Evolutionary conservation across 2,888 invertebrate genomes (phyloP).

Genomic region (Urechis unicinctus): DNA sequence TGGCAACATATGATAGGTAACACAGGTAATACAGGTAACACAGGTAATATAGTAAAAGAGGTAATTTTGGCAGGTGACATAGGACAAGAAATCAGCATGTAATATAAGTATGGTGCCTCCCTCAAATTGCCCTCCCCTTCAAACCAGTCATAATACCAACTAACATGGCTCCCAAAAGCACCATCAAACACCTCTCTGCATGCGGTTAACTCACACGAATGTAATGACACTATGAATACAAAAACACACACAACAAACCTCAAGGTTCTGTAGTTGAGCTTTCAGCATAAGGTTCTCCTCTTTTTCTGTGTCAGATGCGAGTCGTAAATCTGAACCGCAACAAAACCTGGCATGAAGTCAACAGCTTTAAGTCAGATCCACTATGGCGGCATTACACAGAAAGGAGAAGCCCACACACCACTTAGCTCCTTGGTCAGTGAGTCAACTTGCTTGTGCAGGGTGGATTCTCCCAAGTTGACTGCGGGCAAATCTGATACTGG

Average conservation of each 20-base stretch:
- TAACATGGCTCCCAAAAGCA: no score
- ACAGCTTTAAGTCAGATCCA: neutral
- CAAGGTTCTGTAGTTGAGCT: slow-evolving; percentile 29
- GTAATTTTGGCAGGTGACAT: neutral
- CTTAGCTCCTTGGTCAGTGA: neutral
- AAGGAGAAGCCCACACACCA: no score
- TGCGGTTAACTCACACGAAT: no score
- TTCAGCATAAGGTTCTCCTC: slow-evolving; percentile 48
- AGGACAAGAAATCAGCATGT: neutral
- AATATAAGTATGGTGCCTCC: neutral
- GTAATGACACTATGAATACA: no score
- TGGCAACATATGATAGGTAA: neutral
- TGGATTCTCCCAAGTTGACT: neutral
- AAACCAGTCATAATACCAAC: no score
- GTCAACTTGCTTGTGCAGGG: neutral
- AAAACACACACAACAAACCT: no score
- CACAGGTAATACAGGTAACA: neutral
- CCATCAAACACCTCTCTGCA: no score
- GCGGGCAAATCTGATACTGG: no score
- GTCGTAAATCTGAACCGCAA: slow-evolving; percentile 34
- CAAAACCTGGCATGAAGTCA: neutral
- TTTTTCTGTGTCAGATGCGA: slow-evolving; percentile 43
- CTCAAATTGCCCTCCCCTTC: slow-evolving; percentile 42
- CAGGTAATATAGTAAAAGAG: neutral
- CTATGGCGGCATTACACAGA: no score